Conservation (phyloP, 2,888 invertebrate species). For the Nipponacmea schrenckii region DNA sequence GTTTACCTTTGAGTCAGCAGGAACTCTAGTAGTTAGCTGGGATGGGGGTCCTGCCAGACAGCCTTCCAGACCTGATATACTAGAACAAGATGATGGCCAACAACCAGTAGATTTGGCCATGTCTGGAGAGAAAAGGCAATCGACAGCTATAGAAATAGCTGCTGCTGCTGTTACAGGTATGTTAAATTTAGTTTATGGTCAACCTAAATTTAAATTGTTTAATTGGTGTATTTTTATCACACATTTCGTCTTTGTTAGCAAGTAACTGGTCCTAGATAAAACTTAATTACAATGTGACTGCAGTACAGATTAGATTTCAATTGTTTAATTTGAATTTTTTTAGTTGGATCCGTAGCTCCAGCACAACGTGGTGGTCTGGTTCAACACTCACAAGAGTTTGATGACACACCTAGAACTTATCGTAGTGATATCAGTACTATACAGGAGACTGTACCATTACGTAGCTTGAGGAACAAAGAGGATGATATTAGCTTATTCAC, state of each 20-base stretch:
- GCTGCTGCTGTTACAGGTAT: slow-evolving; percentile 62
- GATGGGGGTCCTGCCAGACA: slow-evolving; percentile 55
- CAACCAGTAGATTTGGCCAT: slow-evolving; percentile 42
- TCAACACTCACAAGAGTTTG: not conserved
- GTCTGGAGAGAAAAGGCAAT: slow-evolving; percentile 38
- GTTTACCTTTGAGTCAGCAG: slow-evolving; percentile 65
- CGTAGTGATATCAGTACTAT: slow-evolving; percentile 51
- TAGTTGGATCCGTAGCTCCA: too few species aligned
- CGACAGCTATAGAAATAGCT: slow-evolving; percentile 62
- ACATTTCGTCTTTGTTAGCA: too few species aligned
- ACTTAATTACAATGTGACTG: too few species aligned
- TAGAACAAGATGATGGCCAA: slow-evolving; percentile 20
- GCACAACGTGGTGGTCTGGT: too few species aligned
- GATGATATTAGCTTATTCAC: slow-evolving; percentile 46
- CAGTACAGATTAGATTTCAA: too few species aligned
- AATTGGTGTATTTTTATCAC: too few species aligned
- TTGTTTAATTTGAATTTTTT: too few species aligned
- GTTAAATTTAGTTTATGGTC: not conserved
- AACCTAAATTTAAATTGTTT: too few species aligned
- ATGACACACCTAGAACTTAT: slow-evolving; percentile 55
- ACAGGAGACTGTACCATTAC: not conserved
- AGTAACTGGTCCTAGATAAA: too few species aligned
- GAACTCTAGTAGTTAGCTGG: slow-evolving; percentile 63
- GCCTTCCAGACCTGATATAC: slow-evolving; percentile 22
- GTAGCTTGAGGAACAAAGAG: not conserved